These are phyloP conservation scores for Psix sp. DNA, from an alignment of 1,140 invertebrate genomes.

Conservation along the genomic window DNA sequence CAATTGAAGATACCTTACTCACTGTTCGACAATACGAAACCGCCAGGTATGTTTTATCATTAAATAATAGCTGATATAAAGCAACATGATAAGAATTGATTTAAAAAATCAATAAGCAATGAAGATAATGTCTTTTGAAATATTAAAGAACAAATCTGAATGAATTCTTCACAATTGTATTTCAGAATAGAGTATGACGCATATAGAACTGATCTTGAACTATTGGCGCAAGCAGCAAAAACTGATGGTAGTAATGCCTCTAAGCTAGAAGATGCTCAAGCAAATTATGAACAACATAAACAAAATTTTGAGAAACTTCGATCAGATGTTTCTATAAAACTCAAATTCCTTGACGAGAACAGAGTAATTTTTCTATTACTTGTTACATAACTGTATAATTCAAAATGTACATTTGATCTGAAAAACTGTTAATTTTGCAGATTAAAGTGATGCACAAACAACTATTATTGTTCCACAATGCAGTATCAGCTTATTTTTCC, in stretches of 20 bases:
- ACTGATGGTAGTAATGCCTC: slow-evolving; percentile 79
- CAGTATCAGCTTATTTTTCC: slow-evolving; percentile 96
- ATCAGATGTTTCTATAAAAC: slow-evolving; percentile 95
- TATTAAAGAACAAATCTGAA: no score
- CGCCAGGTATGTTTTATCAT: slow-evolving; percentile 81
- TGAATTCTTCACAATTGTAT: no score
- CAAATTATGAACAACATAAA: slow-evolving; percentile 90
- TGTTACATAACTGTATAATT: not conserved
- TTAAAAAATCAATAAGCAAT: not conserved
- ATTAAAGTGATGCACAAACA: slow-evolving; percentile 99
- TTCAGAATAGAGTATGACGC: slow-evolving; percentile 97
- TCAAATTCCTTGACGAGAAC: slow-evolving; percentile 97
- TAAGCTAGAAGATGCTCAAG: slow-evolving; percentile 87
- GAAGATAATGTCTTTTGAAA: slow-evolving; percentile 7
- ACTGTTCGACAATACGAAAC: slow-evolving; percentile 96
- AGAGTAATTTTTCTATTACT: slow-evolving; percentile 80
- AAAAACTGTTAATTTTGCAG: slow-evolving; percentile 77
- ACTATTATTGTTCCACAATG: slow-evolving; percentile 95
- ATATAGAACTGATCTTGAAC: slow-evolving; percentile 94
- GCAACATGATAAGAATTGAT: no score
- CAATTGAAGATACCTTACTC: slow-evolving; percentile 96
- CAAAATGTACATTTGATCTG: not conserved
- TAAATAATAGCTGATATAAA: not conserved
- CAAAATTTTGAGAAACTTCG: slow-evolving; percentile 93
- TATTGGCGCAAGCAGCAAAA: slow-evolving; percentile 82